Evolutionary conservation across 1,140 invertebrate genomes (phyloP).

Genomic region (Eueides isabella): DNA sequence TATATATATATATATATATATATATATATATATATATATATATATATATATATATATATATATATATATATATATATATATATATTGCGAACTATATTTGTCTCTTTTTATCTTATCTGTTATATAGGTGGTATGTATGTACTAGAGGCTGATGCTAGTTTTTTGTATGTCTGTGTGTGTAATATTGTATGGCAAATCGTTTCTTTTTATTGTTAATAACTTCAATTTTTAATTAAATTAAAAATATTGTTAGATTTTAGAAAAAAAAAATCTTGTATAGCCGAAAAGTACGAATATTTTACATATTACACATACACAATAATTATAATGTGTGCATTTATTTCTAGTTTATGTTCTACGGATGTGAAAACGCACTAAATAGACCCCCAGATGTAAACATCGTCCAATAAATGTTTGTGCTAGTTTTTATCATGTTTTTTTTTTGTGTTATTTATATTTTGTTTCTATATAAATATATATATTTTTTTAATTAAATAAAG

Average conservation of each 20-base stretch:
- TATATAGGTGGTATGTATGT: neutral
- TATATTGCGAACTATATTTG: no score
- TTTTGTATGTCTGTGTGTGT: neutral
- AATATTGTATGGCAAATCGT: neutral
- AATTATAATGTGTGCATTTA: conserved; percentile 16
- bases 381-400: conserved; percentile 3
- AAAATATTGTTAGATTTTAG: no score
- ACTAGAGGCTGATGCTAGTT: conserved; percentile 19
- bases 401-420: neutral
- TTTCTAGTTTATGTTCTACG: conserved; percentile 24
- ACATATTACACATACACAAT: conserved; percentile 5
- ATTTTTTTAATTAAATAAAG: conserved; percentile 13
- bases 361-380: conserved; percentile 23
- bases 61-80: no score
- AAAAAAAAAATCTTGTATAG: no score
- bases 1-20: no score
- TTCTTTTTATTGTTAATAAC: neutral
- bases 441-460: conserved; percentile 22
- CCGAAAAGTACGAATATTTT: neutral
- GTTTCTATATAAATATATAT: conserved; percentile 21
- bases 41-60: no score
- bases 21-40: no score
- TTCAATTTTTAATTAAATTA: no score
- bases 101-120: no score
- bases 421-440: conserved; percentile 13